A percentile compares a stretch with the other conserved stretches of the same genome.
These are phyloP conservation scores for Neoniphon sammara DNA, from an alignment of 2,797 vertebrate species.

Conservation along the genomic window DNA sequence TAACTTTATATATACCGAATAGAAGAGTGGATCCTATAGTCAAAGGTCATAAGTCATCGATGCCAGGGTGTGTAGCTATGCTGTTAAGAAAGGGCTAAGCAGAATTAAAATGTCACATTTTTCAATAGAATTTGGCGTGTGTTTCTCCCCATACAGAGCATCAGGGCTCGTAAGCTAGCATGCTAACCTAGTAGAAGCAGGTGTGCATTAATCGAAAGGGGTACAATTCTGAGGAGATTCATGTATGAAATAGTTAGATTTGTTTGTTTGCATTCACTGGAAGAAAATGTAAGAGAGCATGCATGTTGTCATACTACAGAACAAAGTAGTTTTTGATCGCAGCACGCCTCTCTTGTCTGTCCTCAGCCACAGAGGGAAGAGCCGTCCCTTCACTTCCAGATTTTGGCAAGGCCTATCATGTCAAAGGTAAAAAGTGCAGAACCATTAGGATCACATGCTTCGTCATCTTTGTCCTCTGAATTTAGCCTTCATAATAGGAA, in stretches of 20 bases:
- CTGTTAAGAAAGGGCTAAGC: too few relatives aligned
- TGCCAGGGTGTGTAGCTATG: too few relatives aligned
- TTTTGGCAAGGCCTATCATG: slow-evolving; percentile 74
- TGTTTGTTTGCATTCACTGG: not conserved
- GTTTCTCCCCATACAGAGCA: too few relatives aligned
- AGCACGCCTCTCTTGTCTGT: not conserved
- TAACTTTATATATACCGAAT: too few relatives aligned
- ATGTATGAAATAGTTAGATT: not conserved
- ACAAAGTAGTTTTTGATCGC: not conserved
- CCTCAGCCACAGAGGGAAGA: slow-evolving; percentile 67
- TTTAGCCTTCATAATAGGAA: not conserved
- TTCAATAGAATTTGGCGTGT: too few relatives aligned
- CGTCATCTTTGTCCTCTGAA: not conserved
- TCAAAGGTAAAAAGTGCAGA: slow-evolving; percentile 72
- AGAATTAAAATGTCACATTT: too few relatives aligned
- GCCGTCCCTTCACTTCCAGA: slow-evolving; percentile 64
- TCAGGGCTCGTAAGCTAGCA: too few relatives aligned
- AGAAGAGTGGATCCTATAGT: too few relatives aligned
- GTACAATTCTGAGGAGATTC: too few relatives aligned
- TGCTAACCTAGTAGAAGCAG: too few relatives aligned
- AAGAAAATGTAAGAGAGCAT: not conserved
- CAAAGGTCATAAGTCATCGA: too few relatives aligned
- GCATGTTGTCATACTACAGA: not conserved
- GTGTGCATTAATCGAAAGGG: too few relatives aligned
- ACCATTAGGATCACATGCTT: not conserved